Evolutionary conservation across 1,140 invertebrate species (phyloP).

Genomic region (Platyura marginata): DNA sequence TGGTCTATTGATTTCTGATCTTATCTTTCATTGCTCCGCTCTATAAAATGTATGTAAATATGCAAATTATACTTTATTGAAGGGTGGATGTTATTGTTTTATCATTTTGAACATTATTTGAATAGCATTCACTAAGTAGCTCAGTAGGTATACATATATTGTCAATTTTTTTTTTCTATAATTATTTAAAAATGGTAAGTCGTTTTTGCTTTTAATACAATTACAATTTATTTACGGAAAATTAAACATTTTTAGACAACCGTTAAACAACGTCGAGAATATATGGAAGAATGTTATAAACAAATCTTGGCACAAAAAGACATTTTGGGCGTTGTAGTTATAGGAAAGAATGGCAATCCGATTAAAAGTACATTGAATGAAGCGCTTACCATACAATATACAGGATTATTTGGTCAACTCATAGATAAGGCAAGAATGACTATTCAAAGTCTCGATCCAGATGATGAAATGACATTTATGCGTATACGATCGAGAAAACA

Average conservation of each 20-base stretch:
- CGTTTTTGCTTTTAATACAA: too few relatives aligned
- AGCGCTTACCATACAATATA: neutral
- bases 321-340: neutral
- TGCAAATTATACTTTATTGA: too few relatives aligned
- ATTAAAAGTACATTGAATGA: neutral
- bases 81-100: too few relatives aligned
- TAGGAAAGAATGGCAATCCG: neutral
- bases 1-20: too few relatives aligned
- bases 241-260: neutral
- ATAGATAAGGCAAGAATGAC: conserved; percentile 33
- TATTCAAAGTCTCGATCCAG: conserved; percentile 41
- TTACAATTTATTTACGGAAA: too few relatives aligned
- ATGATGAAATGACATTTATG: conserved; percentile 37
- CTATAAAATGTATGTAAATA: too few relatives aligned
- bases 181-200: too few relatives aligned
- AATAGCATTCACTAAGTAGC: too few relatives aligned
- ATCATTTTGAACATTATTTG: too few relatives aligned
- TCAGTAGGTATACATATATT: too few relatives aligned
- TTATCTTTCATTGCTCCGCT: too few relatives aligned
- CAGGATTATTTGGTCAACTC: neutral
- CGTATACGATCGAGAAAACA: conserved; percentile 65
- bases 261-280: neutral
- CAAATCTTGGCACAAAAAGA: neutral
- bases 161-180: too few relatives aligned
- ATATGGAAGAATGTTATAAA: neutral